These are phyloP conservation scores for Sebastes wilsoni DNA, from an alignment of 2,797 vertebrate species.

Conservation along the genomic window DNA sequence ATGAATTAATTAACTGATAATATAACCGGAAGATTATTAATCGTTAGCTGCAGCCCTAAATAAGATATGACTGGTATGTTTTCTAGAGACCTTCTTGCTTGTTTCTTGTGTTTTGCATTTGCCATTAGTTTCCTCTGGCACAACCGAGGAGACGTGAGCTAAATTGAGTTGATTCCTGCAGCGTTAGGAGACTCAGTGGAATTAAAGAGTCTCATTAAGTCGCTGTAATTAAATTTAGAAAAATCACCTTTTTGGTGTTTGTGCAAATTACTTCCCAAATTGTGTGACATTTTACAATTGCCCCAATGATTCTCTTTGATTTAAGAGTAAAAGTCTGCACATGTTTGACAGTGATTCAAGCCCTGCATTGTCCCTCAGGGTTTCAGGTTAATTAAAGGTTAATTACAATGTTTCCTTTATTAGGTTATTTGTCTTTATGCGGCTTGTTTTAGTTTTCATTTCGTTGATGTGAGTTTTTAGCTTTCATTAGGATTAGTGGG, in stretches of 20 bases:
- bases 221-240: slow-evolving; percentile 61
- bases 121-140: slow-evolving; percentile 8
- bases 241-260: slow-evolving; percentile 52
- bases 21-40: not conserved
- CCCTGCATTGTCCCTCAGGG: not conserved
- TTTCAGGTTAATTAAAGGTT: slow-evolving; percentile 35
- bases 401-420: slow-evolving; percentile 15
- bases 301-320: slow-evolving; percentile 22
- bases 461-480: not conserved
- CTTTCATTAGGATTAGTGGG: not conserved
- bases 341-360: slow-evolving; percentile 30
- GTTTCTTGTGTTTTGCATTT: slow-evolving; percentile 4
- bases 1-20: not conserved
- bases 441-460: not conserved
- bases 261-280: slow-evolving; percentile 38
- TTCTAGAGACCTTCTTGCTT: not conserved
- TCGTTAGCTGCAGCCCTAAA: not conserved
- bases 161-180: slow-evolving; percentile 21
- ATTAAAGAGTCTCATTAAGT: slow-evolving; percentile 48
- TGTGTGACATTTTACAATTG: slow-evolving; percentile 6
- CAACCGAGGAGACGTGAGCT: not conserved
- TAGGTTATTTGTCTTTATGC: not conserved
- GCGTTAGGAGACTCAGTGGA: slow-evolving; percentile 10
- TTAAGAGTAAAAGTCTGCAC: not conserved
- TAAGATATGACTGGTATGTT: not conserved